Evolutionary conservation across 2,888 invertebrate genomes (phyloP), one percentile per base, ranked within the genome.

Genomic region (Xylophagus ater): DNA sequence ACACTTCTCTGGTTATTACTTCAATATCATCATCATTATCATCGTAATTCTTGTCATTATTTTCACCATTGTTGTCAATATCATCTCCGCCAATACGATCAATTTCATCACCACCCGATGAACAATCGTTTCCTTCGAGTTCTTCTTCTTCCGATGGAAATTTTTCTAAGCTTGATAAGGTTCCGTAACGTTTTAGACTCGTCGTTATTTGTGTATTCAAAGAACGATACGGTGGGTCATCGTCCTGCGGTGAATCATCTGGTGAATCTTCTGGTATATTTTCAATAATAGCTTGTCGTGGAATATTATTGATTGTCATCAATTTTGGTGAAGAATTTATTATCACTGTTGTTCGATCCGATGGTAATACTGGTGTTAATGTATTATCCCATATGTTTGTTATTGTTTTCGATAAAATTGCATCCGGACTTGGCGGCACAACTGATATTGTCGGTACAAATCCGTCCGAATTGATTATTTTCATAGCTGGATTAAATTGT

Each of bases 181-280:
- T 81, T 25, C 81, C 81, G 53, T 74, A 81, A 51, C 72, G 59
- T 25, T 70, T 57, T 19, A 73, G 48, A 3, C 65, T 63, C n/a
- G n/a, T n/a, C n/a, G n/a, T n/a, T n/a, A n/a, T n/a, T n/a, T n/a
- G n/a, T 19, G 60, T 55, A 44, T 63, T 76, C 51, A 83, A 68
- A 8, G 81, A 73, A 44, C 78, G 70, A 58, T 83, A 83, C 12
- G 82, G 82, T 18, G 80, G 75, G 48, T 82, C 82, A 56, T 81
- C 81, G 20, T 76, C 76, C 51, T 73, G 69, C 23, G 80, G 79
- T 13, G 80, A 81, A 54, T 80, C 79, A 40, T 74, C 74, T 2
- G 75, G 75, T 41, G 79, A 79, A 53, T 77, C 75, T 53, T 80
- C 79, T 52, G 58, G 59, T 41, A 63, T 60, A 28, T 62, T 60